Evolutionary conservation across 2,888 invertebrate species (phyloP).

Genomic region (Oeneis ivallda): DNA sequence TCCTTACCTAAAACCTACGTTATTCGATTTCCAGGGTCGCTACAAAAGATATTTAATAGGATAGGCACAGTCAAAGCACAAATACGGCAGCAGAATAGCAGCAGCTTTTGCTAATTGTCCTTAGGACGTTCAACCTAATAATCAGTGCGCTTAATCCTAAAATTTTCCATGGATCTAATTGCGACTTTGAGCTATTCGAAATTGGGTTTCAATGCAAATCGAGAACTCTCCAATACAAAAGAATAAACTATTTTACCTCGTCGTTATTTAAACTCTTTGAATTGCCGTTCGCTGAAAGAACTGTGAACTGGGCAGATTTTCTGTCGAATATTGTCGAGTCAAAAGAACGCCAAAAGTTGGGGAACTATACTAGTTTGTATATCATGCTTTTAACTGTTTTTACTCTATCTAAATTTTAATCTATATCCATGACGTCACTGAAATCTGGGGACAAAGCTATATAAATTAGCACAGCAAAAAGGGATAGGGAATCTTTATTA

Average conservation of each 20-base stretch:
- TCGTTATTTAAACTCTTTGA: not conserved
- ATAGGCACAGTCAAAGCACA: not conserved
- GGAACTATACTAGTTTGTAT: not conserved
- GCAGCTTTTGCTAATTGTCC: not conserved
- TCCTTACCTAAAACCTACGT: too few species aligned
- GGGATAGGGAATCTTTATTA: not conserved
- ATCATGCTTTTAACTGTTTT: not conserved
- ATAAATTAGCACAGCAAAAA: not conserved
- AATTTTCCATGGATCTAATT: not conserved
- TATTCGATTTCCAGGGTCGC: too few species aligned
- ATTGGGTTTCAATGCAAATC: slow-evolving; percentile 1
- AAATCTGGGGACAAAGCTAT: not conserved
- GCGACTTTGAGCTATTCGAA: not conserved
- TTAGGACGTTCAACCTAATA: not conserved
- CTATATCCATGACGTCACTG: not conserved
- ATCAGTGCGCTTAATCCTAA: not conserved
- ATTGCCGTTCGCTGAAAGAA: not conserved
- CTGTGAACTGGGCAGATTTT: not conserved
- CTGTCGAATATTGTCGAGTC: not conserved
- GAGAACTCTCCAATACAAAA: not conserved
- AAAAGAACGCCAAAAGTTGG: not conserved
- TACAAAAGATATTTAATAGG: too few species aligned
- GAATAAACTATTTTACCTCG: not conserved
- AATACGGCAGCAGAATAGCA: not conserved
- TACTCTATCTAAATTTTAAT: not conserved